phyloP scores from a whole-genome alignment of 2,888 invertebrate genomes.

The Lobophora halterata region DNA sequence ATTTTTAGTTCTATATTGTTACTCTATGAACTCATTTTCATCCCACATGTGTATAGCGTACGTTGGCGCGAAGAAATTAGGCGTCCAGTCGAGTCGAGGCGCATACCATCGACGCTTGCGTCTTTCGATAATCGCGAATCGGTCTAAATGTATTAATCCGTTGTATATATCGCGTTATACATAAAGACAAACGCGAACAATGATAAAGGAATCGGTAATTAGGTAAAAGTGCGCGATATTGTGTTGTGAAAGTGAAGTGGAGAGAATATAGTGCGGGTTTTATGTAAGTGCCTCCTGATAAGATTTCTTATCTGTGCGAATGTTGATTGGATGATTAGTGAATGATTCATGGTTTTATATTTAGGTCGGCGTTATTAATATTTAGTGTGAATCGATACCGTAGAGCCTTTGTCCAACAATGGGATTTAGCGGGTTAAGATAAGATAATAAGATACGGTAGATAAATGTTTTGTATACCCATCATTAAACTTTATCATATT shows the following conservation, averaged over 20 bases:
- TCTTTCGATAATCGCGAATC: constrained; percentile 26
- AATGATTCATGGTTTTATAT: not conserved
- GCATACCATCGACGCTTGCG: constrained; percentile 60
- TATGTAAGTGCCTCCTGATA: constrained; percentile 22
- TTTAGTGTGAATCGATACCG: too few species aligned
- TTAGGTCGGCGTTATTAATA: too few species aligned
- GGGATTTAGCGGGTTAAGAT: too few species aligned
- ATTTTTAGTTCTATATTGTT: constrained; percentile 39
- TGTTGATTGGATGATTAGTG: constrained; percentile 7
- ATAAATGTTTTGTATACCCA: not conserved
- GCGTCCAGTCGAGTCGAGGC: constrained; percentile 62
- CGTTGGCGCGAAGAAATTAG: constrained; percentile 57
- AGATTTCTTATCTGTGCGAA: constrained; percentile 4
- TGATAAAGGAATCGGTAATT: constrained; percentile 20
- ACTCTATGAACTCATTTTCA: constrained; percentile 33
- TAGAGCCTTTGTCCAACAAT: too few species aligned
- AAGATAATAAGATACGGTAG: too few species aligned
- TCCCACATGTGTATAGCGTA: constrained; percentile 44
- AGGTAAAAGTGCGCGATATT: constrained; percentile 29
- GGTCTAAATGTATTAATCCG: constrained; percentile 18
- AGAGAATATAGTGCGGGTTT: constrained; percentile 17
- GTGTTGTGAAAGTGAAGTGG: constrained; percentile 25
- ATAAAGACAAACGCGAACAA: too few species aligned
- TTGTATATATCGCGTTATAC: constrained; percentile 21
- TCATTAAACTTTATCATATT: too few species aligned